Evolutionary conservation across 2,888 invertebrate species (phyloP).

Genomic region (Pyrgus malvae): DNA sequence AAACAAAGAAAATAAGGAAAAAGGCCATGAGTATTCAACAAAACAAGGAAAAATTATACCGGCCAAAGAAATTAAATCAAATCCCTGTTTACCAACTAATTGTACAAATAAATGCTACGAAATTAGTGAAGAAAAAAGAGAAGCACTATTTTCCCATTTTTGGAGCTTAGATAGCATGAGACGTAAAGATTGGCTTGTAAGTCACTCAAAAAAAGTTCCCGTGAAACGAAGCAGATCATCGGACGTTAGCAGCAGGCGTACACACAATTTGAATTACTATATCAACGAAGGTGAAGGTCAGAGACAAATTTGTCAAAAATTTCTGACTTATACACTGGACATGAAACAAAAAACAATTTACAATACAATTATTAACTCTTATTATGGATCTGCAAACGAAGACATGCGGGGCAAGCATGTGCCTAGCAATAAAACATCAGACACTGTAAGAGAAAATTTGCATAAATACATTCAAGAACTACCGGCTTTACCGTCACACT

Average conservation of each 20-base stretch:
- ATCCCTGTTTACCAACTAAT: too few relatives aligned
- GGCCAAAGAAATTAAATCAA: too few relatives aligned
- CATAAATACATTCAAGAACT: neutral
- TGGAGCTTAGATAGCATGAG: too few relatives aligned
- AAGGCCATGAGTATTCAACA: too few relatives aligned
- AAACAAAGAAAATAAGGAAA: too few relatives aligned
- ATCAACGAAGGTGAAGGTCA: neutral
- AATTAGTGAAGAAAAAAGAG: too few relatives aligned
- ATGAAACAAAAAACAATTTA: neutral
- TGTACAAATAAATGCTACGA: too few relatives aligned
- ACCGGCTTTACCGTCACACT: neutral
- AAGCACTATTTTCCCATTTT: too few relatives aligned
- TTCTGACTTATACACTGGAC: too few relatives aligned
- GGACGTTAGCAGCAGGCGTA: neutral
- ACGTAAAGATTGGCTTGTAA: neutral
- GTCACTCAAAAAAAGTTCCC: neutral
- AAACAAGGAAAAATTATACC: too few relatives aligned
- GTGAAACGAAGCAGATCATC: neutral
- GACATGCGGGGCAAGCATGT: neutral
- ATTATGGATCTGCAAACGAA: neutral
- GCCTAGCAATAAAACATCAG: neutral
- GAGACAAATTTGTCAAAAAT: neutral
- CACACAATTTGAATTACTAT: neutral
- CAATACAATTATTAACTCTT: neutral
- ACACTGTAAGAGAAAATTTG: neutral